These are phyloP conservation scores for Caenorhabditis brenneri DNA, from an alignment of 1,140 invertebrate species.

Conservation along the genomic window DNA sequence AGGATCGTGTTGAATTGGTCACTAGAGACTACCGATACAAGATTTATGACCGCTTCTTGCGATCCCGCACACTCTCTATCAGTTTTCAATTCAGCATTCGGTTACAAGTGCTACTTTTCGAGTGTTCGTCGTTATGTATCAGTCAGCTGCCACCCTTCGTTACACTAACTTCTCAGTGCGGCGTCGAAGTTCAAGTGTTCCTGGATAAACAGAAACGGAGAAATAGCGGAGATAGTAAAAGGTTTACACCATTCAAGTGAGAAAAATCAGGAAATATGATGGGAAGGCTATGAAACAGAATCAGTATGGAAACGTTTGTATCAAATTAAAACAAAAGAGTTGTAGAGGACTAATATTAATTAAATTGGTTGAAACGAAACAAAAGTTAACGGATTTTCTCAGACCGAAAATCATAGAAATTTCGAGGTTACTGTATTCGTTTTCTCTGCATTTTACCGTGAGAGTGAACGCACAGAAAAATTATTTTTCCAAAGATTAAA, in stretches of 20 bases:
- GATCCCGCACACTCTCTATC: not conserved
- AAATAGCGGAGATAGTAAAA: not conserved
- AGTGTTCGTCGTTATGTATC: conserved; percentile 28
- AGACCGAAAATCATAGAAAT: too few relatives aligned
- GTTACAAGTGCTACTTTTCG: conserved; percentile 17
- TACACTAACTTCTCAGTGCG: not conserved
- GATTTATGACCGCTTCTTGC: conserved; percentile 25
- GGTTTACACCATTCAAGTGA: not conserved
- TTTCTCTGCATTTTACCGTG: too few relatives aligned
- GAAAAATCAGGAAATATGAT: too few relatives aligned
- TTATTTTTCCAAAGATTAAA: too few relatives aligned
- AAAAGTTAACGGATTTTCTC: too few relatives aligned
- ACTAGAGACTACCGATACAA: conserved; percentile 2
- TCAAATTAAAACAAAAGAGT: too few relatives aligned
- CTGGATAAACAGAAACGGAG: not conserved
- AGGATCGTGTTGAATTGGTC: conserved; percentile 21
- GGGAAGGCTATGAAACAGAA: too few relatives aligned
- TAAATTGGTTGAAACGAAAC: too few relatives aligned
- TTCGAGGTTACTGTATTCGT: too few relatives aligned
- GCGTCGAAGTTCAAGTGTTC: conserved; percentile 32
- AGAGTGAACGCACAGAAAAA: too few relatives aligned
- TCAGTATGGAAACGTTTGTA: too few relatives aligned
- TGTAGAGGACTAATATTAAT: too few relatives aligned
- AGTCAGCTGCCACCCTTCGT: conserved; percentile 19
- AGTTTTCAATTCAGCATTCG: not conserved